Conservation (phyloP, 1,140 invertebrate genomes). For the Apis laboriosa region DNA sequence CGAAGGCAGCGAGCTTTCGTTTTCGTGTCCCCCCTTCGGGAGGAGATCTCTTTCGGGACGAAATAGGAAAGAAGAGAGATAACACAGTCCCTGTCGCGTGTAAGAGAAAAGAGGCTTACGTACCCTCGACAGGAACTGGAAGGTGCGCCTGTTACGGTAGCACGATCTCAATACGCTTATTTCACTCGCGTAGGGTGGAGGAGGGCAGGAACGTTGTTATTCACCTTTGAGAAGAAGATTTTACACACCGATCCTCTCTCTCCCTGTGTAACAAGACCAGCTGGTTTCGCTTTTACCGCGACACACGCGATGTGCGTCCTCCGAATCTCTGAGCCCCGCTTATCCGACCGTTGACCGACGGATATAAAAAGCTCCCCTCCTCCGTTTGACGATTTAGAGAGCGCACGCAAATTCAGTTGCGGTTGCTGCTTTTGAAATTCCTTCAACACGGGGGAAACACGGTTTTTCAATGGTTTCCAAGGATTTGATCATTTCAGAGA, state of each 20-base stretch:
- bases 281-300: neutral
- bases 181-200: neutral
- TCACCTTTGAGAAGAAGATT: conserved; percentile 19
- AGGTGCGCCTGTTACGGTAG: conserved; percentile 6
- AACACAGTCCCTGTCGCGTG: neutral
- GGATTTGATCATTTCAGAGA: no score
- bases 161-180: conserved; percentile 31
- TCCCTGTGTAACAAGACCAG: neutral
- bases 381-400: conserved; percentile 17
- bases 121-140: conserved; percentile 13
- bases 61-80: neutral
- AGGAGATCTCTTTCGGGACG: no score
- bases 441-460: neutral
- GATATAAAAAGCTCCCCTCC: neutral
- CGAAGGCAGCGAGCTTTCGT: no score
- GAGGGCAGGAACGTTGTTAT: conserved; percentile 9
- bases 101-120: conserved; percentile 49
- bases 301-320: neutral
- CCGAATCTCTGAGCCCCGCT: neutral
- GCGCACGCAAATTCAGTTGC: neutral
- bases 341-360: conserved; percentile 19
- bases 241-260: neutral
- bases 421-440: neutral
- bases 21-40: neutral
- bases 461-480: neutral